Conservation (phyloP, 2,888 invertebrate species). For the Gasteruption jaculator region DNA sequence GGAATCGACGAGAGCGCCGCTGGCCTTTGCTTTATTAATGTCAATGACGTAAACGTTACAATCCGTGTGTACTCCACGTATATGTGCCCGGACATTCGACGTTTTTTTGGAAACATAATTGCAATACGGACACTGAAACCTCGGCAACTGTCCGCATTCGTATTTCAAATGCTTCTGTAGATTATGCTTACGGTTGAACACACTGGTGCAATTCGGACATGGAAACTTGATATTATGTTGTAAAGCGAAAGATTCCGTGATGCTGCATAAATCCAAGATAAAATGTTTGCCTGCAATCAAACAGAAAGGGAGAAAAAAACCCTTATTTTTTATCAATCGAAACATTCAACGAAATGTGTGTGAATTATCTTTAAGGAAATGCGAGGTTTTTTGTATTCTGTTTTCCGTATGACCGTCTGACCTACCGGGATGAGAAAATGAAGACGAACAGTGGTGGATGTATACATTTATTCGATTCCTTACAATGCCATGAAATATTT, state of each 20-base stretch:
- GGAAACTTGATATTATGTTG: conserved; percentile 29
- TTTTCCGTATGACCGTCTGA: too few relatives aligned
- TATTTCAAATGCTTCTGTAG: conserved; percentile 41
- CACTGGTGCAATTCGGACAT: conserved; percentile 39
- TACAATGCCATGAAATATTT: too few relatives aligned
- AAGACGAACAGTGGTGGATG: too few relatives aligned
- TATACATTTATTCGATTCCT: too few relatives aligned
- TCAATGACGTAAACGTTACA: conserved; percentile 31
- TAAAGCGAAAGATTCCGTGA: conserved; percentile 19
- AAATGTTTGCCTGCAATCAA: conserved; percentile 27
- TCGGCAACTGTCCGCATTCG: conserved; percentile 45
- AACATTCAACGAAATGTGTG: too few relatives aligned
- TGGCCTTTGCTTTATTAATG: too few relatives aligned
- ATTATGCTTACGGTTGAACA: conserved; percentile 40
- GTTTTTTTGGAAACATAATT: conserved; percentile 37
- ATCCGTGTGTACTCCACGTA: conserved; percentile 33
- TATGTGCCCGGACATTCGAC: conserved; percentile 37
- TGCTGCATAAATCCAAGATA: conserved; percentile 11
- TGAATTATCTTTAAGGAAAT: too few relatives aligned
- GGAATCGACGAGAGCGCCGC: too few relatives aligned
- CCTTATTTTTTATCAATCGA: too few relatives aligned
- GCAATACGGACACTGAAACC: conserved; percentile 47
- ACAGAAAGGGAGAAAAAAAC: conserved; percentile 18
- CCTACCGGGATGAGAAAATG: too few relatives aligned
- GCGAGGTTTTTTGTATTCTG: too few relatives aligned